These are phyloP conservation scores for Siniperca obscura DNA, from an alignment of 2,797 vertebrate genomes.

Conservation along the genomic window DNA sequence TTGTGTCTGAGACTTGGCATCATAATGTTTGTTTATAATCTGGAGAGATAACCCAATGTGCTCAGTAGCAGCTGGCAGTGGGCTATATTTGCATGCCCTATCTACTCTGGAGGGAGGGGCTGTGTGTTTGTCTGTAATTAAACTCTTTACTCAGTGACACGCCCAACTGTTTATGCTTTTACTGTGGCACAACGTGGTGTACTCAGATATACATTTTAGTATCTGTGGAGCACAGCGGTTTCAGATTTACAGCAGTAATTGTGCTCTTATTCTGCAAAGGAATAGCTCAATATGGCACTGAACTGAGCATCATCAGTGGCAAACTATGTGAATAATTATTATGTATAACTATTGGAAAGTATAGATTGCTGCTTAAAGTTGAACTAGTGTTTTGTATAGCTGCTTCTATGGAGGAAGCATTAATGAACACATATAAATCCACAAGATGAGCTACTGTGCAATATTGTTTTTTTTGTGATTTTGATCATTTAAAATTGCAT, in stretches of 20 bases:
- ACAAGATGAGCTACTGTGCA: background rate
- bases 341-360: background rate
- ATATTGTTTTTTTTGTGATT: background rate
- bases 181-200: conserved; percentile 22
- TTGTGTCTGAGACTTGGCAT: background rate
- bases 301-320: background rate
- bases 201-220: conserved; percentile 25
- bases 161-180: conserved; percentile 62
- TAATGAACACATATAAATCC: background rate
- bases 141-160: conserved; percentile 66
- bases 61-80: conserved; percentile 64
- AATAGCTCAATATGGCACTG: background rate
- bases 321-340: conserved; percentile 2
- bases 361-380: background rate
- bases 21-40: conserved; percentile 47
- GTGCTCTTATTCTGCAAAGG: background rate
- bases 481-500: background rate
- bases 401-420: background rate
- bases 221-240: conserved; percentile 19
- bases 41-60: conserved; percentile 29
- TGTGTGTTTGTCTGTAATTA: conserved; percentile 75
- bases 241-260: conserved; percentile 10
- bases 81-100: conserved; percentile 71
- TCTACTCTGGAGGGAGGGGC: conserved; percentile 65
- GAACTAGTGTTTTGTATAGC: background rate